These are phyloP conservation scores for Osedax frankpressi DNA, from an alignment of 2,888 invertebrate genomes.

Conservation along the genomic window DNA sequence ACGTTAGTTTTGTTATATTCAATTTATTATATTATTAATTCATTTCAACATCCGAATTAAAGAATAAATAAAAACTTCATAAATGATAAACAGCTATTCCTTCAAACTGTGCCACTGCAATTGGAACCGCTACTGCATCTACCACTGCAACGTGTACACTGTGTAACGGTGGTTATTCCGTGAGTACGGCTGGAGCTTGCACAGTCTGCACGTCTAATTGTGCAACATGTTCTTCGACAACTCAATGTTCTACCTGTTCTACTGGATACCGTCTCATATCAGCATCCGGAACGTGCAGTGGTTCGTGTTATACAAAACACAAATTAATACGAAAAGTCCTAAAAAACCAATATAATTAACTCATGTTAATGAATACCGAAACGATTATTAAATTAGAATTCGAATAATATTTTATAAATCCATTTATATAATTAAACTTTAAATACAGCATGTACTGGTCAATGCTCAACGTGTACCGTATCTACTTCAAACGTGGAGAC, in stretches of 20 bases:
- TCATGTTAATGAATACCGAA: too few species aligned
- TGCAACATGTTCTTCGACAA: neutral
- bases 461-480: neutral
- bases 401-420: too few species aligned
- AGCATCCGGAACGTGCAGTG: too few species aligned
- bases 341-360: too few species aligned
- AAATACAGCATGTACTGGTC: neutral
- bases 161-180: neutral
- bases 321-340: too few species aligned
- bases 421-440: too few species aligned
- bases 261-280: too few species aligned
- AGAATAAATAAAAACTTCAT: too few species aligned
- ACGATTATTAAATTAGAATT: too few species aligned
- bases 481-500: neutral
- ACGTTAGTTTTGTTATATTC: neutral
- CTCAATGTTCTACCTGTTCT: neutral
- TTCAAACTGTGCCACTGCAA: neutral
- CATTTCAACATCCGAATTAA: too few species aligned
- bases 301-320: too few species aligned
- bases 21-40: too few species aligned
- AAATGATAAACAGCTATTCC: neutral
- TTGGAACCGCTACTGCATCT: neutral
- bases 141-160: neutral
- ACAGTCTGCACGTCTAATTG: neutral
- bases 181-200: neutral